Evolutionary conservation across 1,140 invertebrate genomes (phyloP).

Genomic region (Macrosteles quadrilineatus): DNA sequence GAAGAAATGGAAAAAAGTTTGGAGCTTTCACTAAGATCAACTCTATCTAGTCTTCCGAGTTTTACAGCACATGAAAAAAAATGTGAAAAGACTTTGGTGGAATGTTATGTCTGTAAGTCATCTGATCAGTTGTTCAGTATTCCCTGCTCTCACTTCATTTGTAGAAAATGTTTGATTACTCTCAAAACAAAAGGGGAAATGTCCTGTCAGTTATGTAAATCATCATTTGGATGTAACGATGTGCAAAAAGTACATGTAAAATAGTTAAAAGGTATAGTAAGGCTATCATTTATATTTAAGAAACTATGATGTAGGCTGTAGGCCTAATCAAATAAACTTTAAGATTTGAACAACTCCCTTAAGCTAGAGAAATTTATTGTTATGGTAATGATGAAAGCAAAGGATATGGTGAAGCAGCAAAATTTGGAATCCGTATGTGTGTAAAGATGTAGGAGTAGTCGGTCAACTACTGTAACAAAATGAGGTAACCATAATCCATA

Average conservation of each 20-base stretch:
- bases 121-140: slow-evolving; percentile 50
- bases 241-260: slow-evolving; percentile 32
- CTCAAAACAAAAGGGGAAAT: slow-evolving; percentile 8
- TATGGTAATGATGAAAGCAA: too few species aligned
- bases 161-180: slow-evolving; percentile 42
- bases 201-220: slow-evolving; percentile 14
- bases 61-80: slow-evolving; percentile 36
- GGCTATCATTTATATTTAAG: too few species aligned
- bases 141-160: slow-evolving; percentile 53
- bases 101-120: slow-evolving; percentile 46
- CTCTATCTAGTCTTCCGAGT: slow-evolving; percentile 42
- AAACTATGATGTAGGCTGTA: too few species aligned
- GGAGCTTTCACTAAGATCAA: slow-evolving; percentile 35
- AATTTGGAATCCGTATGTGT: too few species aligned
- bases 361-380: too few species aligned
- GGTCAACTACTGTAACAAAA: too few species aligned
- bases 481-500: too few species aligned
- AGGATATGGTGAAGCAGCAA: too few species aligned
- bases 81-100: background rate
- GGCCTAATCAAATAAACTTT: too few species aligned
- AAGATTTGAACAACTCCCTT: too few species aligned
- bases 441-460: too few species aligned
- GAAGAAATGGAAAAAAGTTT: slow-evolving; percentile 32
- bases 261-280: too few species aligned
- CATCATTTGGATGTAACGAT: slow-evolving; percentile 21